phyloP scores from a whole-genome alignment of 2,113 vertebrate genomes.

The Elaphurus davidianus region DNA sequence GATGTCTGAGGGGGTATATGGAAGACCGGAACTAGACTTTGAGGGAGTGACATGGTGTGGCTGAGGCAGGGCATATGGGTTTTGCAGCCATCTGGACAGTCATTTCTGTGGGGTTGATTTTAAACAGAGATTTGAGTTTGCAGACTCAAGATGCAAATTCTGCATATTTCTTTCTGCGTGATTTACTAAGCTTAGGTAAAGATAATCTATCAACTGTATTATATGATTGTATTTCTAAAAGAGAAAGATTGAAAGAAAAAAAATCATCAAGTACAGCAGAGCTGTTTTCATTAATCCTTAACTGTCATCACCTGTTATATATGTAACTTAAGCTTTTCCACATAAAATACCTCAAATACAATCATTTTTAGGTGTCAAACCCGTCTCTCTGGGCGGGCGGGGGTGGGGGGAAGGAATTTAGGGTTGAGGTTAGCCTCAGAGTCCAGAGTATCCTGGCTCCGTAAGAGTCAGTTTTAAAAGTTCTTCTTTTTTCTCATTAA shows the following conservation, averaged over 20 bases:
- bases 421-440: neutral
- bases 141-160: neutral
- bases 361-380: neutral
- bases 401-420: neutral
- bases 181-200: neutral
- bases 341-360: neutral
- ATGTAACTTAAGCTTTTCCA: neutral
- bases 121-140: neutral
- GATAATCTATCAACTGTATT: neutral
- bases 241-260: neutral
- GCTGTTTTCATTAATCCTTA: neutral
- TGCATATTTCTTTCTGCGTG: neutral
- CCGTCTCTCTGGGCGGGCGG: neutral
- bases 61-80: fast-evolving
- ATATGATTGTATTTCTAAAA: neutral
- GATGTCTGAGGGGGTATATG: neutral
- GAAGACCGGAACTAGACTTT: neutral
- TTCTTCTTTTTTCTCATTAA: neutral
- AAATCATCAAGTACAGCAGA: neutral
- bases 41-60: neutral
- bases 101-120: neutral
- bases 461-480: neutral
- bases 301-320: neutral
- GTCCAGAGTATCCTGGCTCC: neutral
- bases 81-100: neutral